Evolutionary conservation across 35 echinoderm and acorn worm genomes (phyloP).

Genomic region (Chiridota heheva): DNA sequence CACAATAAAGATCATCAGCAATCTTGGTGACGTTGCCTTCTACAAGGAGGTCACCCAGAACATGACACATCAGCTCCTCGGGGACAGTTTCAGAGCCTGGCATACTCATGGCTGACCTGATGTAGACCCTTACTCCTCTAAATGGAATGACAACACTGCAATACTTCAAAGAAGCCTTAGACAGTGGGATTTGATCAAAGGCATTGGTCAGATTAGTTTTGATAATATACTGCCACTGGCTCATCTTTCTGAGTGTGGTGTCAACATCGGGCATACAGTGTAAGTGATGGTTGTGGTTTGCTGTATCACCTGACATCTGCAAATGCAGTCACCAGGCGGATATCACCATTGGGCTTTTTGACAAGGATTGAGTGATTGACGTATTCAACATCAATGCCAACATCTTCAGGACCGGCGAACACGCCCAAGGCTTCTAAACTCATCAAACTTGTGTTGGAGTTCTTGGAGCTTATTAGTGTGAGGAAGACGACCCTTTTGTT

Average conservation of each 20-base stretch:
- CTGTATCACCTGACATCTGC: constrained; percentile 43
- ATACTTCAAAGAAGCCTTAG: constrained; percentile 14
- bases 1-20: constrained; percentile 65
- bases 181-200: constrained; percentile 59
- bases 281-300: constrained; percentile 60
- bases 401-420: constrained; percentile 63
- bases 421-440: constrained; percentile 44
- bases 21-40: constrained; percentile 53
- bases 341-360: constrained; percentile 58
- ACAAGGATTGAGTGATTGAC: constrained; percentile 61
- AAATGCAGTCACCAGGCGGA: constrained; percentile 66
- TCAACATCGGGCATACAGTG: constrained; percentile 66
- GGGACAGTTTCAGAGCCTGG: constrained; percentile 61
- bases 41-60: constrained; percentile 52
- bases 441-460: constrained; percentile 72
- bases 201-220: constrained; percentile 61
- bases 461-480: constrained; percentile 52
- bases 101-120: constrained; percentile 50
- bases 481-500: constrained; percentile 39
- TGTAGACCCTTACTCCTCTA: constrained; percentile 28
- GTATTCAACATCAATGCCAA: constrained; percentile 59
- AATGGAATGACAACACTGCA: constrained; percentile 45
- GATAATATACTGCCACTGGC: constrained; percentile 58
- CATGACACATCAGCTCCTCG: constrained; percentile 57
- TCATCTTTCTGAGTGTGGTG: constrained; percentile 41